phyloP scores from a whole-genome alignment of 2,113 vertebrate species.

The Amphiprion ocellaris region DNA sequence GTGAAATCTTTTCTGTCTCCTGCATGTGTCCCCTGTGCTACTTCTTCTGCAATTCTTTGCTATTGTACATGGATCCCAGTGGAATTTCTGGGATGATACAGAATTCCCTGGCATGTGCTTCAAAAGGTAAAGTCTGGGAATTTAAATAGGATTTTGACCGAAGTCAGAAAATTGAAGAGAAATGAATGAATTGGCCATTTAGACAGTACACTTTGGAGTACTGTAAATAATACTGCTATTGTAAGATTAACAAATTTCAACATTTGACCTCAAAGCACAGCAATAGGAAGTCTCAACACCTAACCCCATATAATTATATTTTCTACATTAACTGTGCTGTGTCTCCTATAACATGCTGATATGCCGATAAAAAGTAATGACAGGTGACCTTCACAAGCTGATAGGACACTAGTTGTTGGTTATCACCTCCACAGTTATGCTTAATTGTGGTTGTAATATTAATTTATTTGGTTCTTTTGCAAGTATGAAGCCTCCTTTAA shows the following conservation, averaged over 20 bases:
- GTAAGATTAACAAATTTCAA: too few species aligned
- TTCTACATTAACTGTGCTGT: background rate
- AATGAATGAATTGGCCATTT: slow-evolving; percentile 34
- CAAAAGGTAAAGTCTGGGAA: slow-evolving; percentile 30
- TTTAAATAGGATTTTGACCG: slow-evolving; percentile 38
- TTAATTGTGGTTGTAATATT: too few species aligned
- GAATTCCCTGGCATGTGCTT: slow-evolving; percentile 30
- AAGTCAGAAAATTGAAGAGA: slow-evolving; percentile 24
- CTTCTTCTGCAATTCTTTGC: slow-evolving; percentile 17
- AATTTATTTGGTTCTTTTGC: too few species aligned
- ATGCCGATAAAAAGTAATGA: too few species aligned
- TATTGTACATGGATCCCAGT: background rate
- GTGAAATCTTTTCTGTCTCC: slow-evolving; percentile 9
- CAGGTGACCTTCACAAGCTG: too few species aligned
- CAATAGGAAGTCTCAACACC: too few species aligned
- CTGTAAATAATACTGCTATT: too few species aligned
- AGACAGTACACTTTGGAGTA: background rate
- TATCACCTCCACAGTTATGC: too few species aligned
- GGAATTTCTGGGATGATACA: slow-evolving; percentile 20
- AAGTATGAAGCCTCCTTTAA: too few species aligned
- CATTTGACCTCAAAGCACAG: too few species aligned
- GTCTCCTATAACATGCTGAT: background rate
- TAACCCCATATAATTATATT: background rate
- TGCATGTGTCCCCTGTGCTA: background rate
- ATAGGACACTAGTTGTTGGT: too few species aligned